A percentile compares a stretch with the other conserved stretches of the same genome.
These are phyloP conservation scores for Habrosyne pyritoides DNA, from an alignment of 2,888 invertebrate species.

Conservation along the genomic window DNA sequence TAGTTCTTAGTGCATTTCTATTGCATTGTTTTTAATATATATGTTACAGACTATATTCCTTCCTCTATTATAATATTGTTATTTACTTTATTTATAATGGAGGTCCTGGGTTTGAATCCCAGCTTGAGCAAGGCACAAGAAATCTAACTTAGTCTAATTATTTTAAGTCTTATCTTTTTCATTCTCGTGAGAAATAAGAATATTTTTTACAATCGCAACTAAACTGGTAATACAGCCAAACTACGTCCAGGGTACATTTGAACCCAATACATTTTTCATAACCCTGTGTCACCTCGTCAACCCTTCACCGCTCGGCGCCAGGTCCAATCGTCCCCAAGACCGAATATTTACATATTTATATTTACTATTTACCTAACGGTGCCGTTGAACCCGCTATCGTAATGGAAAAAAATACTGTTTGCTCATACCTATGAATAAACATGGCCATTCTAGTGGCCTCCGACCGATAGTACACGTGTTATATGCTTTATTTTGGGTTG, in stretches of 20 bases:
- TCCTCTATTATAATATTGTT: no score
- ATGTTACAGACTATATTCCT: no score
- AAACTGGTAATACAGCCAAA: no score
- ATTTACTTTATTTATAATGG: no score
- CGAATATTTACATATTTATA: slow-evolving; percentile 42
- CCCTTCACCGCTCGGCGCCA: slow-evolving; percentile 4
- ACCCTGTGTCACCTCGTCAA: slow-evolving; percentile 9
- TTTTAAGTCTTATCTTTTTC: no score
- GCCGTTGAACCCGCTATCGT: slow-evolving; percentile 61
- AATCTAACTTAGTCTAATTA: no score
- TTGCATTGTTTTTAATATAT: no score
- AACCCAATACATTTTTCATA: slow-evolving; percentile 12
- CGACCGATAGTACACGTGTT: background rate
- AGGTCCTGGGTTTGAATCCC: background rate
- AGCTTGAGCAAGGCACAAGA: no score
- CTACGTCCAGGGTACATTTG: no score
- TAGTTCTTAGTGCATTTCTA: no score
- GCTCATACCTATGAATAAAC: slow-evolving; percentile 36
- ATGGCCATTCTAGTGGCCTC: slow-evolving; percentile 36
- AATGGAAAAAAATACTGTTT: slow-evolving; percentile 57
- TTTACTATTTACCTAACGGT: slow-evolving; percentile 38
- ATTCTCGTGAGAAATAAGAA: no score
- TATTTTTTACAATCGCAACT: no score
- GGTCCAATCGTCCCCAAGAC: slow-evolving; percentile 11
- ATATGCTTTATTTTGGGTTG: background rate